Percentiles rank a stretch among this genome's conserved stretches.
Conservation (phyloP, 2,797 vertebrate species). For the Chrysolophus pictus region DNA sequence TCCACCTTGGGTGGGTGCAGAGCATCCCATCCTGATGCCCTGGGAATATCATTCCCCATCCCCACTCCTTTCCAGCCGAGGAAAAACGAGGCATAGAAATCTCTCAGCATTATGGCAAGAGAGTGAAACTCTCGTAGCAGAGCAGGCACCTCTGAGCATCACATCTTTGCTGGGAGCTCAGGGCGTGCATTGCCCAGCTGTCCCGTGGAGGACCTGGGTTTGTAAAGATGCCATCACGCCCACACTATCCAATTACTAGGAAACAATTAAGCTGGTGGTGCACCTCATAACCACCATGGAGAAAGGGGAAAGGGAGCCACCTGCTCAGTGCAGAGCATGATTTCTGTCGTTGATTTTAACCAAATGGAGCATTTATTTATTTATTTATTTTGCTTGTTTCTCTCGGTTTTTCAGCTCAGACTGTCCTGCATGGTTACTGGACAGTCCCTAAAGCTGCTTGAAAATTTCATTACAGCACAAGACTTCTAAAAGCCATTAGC, state of each 20-base stretch:
- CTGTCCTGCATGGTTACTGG: not conserved
- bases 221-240: not conserved
- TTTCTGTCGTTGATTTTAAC: not conserved
- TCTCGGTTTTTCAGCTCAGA: not conserved
- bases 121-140: not conserved
- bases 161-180: accelerated
- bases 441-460: not conserved
- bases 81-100: not conserved
- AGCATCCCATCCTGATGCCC: not conserved
- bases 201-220: not conserved
- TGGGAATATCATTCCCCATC: not conserved
- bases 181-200: not conserved
- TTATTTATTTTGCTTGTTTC: not conserved
- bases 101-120: not conserved
- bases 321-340: not conserved
- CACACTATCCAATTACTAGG: not conserved
- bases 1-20: not conserved
- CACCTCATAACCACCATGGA: not conserved
- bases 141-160: accelerated
- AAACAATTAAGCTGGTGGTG: not conserved
- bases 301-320: not conserved
- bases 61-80: not conserved
- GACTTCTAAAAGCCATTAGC: not conserved
- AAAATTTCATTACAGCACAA: not conserved
- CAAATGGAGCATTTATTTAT: accelerated